A percentile compares a stretch with the other conserved stretches of the same genome.
These are phyloP conservation scores for Papilio machaon DNA, from an alignment of 1,140 invertebrate genomes.

Conservation along the genomic window DNA sequence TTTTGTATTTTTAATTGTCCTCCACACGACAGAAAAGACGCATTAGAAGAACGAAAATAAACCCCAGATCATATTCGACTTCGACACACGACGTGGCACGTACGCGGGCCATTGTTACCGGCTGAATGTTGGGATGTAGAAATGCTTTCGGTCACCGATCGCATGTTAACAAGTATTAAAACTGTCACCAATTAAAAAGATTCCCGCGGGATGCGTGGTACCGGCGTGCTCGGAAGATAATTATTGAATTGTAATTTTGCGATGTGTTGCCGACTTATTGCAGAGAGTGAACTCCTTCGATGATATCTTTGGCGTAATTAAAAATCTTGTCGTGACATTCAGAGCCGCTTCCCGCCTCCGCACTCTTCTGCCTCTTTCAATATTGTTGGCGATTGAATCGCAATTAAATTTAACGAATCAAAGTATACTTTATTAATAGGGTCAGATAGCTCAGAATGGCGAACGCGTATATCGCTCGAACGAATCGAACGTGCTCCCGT, in stretches of 20 bases:
- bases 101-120: slow-evolving; percentile 39
- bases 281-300: slow-evolving; percentile 74
- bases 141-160: slow-evolving; percentile 22
- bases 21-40: slow-evolving; percentile 75
- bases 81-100: slow-evolving; percentile 60
- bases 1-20: slow-evolving; percentile 82
- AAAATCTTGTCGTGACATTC: slow-evolving; percentile 82
- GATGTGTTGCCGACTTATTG: slow-evolving; percentile 70
- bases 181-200: slow-evolving; percentile 60
- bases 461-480: slow-evolving; percentile 58
- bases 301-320: slow-evolving; percentile 80
- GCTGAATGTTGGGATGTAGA: background rate
- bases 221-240: slow-evolving; percentile 59
- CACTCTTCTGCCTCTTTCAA: slow-evolving; percentile 76
- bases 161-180: slow-evolving; percentile 54
- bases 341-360: slow-evolving; percentile 75
- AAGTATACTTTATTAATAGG: slow-evolving; percentile 80
- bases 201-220: slow-evolving; percentile 42
- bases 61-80: slow-evolving; percentile 79
- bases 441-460: slow-evolving; percentile 79
- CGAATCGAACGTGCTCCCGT: slow-evolving; percentile 80
- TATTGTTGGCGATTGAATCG: slow-evolving; percentile 81
- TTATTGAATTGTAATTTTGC: slow-evolving; percentile 79
- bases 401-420: slow-evolving; percentile 80
- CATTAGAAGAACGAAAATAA: slow-evolving; percentile 80